Percentiles rank a stretch among this genome's conserved stretches.
These are phyloP conservation scores for Bombus confusus DNA, from an alignment of 1,140 invertebrate genomes.

Conservation along the genomic window DNA sequence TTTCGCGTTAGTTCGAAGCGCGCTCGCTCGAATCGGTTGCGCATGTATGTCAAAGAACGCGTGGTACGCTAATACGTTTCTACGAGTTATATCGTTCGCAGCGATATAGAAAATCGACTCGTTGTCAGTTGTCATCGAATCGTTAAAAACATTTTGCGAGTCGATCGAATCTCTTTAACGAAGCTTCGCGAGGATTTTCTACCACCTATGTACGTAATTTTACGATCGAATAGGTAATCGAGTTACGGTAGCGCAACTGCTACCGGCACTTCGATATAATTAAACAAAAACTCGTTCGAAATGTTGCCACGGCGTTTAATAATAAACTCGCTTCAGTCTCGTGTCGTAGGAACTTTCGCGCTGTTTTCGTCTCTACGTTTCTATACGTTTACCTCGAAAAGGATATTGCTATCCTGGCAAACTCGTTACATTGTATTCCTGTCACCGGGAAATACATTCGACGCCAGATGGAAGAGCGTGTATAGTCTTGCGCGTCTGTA, in stretches of 20 bases:
- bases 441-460: conserved; percentile 32
- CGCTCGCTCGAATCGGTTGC: background rate
- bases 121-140: conserved; percentile 11
- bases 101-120: background rate
- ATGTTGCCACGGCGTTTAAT: background rate
- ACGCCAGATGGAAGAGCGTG: background rate
- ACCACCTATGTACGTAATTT: background rate
- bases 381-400: conserved; percentile 15
- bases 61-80: background rate
- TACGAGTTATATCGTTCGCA: background rate
- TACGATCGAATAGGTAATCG: background rate
- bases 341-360: background rate
- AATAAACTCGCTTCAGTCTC: conserved; percentile 7
- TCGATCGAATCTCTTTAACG: background rate
- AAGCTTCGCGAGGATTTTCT: background rate
- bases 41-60: background rate
- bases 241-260: background rate
- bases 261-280: conserved; percentile 12
- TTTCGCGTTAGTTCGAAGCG: background rate
- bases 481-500: background rate
- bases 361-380: background rate
- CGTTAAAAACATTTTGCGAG: conserved; percentile 9
- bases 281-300: conserved; percentile 35
- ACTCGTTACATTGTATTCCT: conserved; percentile 35
- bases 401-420: conserved; percentile 14